Percentiles rank a stretch among this genome's conserved stretches.
Evolutionary conservation across 1,140 invertebrate genomes (phyloP).

Genomic region (Adoxophyes honmai): DNA sequence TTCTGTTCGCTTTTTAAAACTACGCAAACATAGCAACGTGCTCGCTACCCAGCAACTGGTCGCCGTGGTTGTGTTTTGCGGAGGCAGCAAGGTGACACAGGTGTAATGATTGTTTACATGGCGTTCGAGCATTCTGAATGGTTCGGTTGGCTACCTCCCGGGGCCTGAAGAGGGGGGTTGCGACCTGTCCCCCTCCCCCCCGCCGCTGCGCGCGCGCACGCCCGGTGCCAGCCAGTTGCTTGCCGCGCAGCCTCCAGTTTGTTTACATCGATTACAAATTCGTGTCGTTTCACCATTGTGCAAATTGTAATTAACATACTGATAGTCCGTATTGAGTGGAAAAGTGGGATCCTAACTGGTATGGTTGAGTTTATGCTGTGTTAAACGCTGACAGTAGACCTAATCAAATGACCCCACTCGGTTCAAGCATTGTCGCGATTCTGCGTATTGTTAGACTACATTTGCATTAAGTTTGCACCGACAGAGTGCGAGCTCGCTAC

Average conservation of each 20-base stretch:
- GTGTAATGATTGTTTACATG: slow-evolving; percentile 61
- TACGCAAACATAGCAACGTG: not conserved
- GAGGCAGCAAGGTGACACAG: slow-evolving; percentile 33
- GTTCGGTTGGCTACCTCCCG: slow-evolving; percentile 33
- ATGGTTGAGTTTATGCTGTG: not conserved
- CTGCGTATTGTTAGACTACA: slow-evolving; percentile 32
- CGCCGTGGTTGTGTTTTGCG: slow-evolving; percentile 3
- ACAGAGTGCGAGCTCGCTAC: slow-evolving; percentile 17
- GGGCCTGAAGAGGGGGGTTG: slow-evolving; percentile 27
- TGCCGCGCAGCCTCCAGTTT: slow-evolving; percentile 71
- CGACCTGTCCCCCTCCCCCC: slow-evolving; percentile 36
- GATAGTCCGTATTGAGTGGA: not conserved
- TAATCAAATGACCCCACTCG: slow-evolving; percentile 11
- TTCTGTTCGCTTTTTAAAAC: too few species aligned
- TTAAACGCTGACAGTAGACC: not conserved
- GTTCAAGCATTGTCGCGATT: slow-evolving; percentile 36
- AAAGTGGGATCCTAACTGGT: slow-evolving; percentile 5
- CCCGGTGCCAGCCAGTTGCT: slow-evolving; percentile 67
- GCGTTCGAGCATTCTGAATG: slow-evolving; percentile 43
- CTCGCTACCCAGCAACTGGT: not conserved
- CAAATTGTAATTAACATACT: slow-evolving; percentile 1
- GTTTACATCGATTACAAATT: slow-evolving; percentile 59
- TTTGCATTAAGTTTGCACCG: slow-evolving; percentile 53
- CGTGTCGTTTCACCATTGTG: slow-evolving; percentile 34
- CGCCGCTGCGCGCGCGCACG: slow-evolving; percentile 46